A percentile compares a stretch with the other conserved stretches of the same genome.
Conservation (phyloP, 1,140 invertebrate species). For the Delia radicum region DNA sequence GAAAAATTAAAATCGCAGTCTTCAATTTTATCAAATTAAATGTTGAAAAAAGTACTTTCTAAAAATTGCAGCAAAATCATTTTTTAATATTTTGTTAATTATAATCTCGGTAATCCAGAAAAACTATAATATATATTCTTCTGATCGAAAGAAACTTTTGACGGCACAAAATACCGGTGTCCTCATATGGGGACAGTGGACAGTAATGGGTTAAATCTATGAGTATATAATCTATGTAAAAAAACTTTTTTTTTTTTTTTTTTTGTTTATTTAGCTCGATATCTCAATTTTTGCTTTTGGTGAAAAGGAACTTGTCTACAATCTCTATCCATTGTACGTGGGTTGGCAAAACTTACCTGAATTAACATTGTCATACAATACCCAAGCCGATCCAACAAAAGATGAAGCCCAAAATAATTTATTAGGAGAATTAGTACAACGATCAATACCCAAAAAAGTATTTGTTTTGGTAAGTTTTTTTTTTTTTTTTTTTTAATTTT, state of each 20-base stretch:
- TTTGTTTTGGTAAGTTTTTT: conserved; percentile 49
- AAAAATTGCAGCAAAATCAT: too few species aligned
- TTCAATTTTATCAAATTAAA: too few species aligned
- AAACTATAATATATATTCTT: too few species aligned
- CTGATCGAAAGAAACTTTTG: too few species aligned
- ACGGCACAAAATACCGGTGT: too few species aligned
- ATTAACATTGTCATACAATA: conserved; percentile 50
- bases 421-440: conserved; percentile 48
- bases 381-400: conserved; percentile 47
- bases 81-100: too few species aligned
- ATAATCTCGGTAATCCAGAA: too few species aligned
- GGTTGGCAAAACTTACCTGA: conserved; percentile 54
- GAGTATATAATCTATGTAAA: too few species aligned
- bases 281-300: conserved; percentile 52
- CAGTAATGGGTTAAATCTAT: too few species aligned
- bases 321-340: conserved; percentile 52
- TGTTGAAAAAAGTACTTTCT: too few species aligned
- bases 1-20: too few species aligned
- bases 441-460: conserved; percentile 53
- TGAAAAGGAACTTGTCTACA: conserved; percentile 51
- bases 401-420: conserved; percentile 47
- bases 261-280: conserved; percentile 44
- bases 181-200: too few species aligned
- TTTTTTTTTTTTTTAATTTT: not conserved
- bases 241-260: not conserved